Base-by-base conservation (phyloP, 2,797 vertebrate genomes). In the Darevskia mixta region DNA sequence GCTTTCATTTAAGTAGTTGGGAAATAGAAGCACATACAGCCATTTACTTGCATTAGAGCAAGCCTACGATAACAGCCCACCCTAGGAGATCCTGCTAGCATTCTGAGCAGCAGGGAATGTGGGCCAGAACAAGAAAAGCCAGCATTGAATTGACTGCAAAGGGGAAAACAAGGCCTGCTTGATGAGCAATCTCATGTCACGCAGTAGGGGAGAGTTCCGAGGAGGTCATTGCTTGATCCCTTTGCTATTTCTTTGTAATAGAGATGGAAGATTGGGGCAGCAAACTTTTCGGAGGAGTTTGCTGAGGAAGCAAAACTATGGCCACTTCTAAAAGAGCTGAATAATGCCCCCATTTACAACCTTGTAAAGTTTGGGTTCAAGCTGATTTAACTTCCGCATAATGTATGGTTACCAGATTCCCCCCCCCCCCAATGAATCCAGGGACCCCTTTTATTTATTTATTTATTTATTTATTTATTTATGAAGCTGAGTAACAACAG, bases 251-350 rank as follows among this genome's bases (percentile, higher is more conserved):
- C 79, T 3, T 1, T 77, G 89, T 82, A 91, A 94, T 92, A 82
- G 71, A 81, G 10, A 89, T 41, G 84, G 79, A 94, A 72, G 85
- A 83, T 73, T 3, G 13, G 87, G 92, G 75, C 79, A 43, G 4
- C 88, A 92, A 86, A n/a, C 82, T 75, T 90, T 86, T 89, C 67
- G 64, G n/a, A 66, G 78, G 25, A 58, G n/a, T 89, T 49, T 92
- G 90, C 92, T 95, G 93, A 90, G 69, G 73, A 93, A 94, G 91
- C 83, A 94, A 90, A 94, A 92, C 23, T 5, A 18, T 85, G 8
- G n/a, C 72, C 7, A 86, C 8, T 23, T 88, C n/a, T 86, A 89
- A 93, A 64, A 89, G 91, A 93, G 43, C 43, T 75, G 87, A 88
- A 84, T 90, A 92, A 94, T 86, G 11, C 58, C 35, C 43, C 27